These are phyloP conservation scores for Acanthis flammea DNA, from an alignment of 2,797 vertebrate genomes.

Conservation along the genomic window DNA sequence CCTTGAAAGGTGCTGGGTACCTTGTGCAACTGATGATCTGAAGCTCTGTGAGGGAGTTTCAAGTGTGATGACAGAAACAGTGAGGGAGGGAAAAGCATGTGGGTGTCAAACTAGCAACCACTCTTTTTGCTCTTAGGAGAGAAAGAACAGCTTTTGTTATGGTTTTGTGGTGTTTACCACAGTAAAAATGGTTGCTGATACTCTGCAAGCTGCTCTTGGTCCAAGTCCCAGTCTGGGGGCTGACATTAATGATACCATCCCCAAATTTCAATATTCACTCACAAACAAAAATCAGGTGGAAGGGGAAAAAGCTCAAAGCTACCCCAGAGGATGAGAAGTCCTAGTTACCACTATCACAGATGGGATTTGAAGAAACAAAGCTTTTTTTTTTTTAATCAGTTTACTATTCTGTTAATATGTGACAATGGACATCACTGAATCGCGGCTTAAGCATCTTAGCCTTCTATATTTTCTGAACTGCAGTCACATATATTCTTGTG, in stretches of 20 bases:
- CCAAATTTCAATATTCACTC: not conserved
- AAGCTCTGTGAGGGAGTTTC: not conserved
- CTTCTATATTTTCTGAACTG: not conserved
- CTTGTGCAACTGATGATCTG: not conserved
- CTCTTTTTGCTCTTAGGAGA: not conserved
- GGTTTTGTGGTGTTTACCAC: not conserved
- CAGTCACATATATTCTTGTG: not conserved
- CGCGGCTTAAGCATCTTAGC: not conserved
- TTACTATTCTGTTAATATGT: not conserved
- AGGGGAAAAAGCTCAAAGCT: not conserved
- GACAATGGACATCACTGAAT: not conserved
- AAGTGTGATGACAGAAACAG: conserved; percentile 3
- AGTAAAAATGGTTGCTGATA: not conserved
- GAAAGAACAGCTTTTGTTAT: conserved; percentile 2
- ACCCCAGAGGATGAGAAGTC: not conserved
- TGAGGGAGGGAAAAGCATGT: not conserved
- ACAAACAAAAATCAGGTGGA: not conserved
- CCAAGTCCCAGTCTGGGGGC: not conserved
- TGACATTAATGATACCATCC: not conserved
- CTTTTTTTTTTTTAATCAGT: not conserved
- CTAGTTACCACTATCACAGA: not conserved
- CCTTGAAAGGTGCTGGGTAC: not conserved
- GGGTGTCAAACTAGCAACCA: conserved; percentile 7
- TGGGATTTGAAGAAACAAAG: not conserved
- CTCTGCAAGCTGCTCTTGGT: not conserved